Evolutionary conservation across 2,797 vertebrate species (phyloP), one percentile per base, ranked within the genome.

Genomic region (Neostethus bicornis): DNA sequence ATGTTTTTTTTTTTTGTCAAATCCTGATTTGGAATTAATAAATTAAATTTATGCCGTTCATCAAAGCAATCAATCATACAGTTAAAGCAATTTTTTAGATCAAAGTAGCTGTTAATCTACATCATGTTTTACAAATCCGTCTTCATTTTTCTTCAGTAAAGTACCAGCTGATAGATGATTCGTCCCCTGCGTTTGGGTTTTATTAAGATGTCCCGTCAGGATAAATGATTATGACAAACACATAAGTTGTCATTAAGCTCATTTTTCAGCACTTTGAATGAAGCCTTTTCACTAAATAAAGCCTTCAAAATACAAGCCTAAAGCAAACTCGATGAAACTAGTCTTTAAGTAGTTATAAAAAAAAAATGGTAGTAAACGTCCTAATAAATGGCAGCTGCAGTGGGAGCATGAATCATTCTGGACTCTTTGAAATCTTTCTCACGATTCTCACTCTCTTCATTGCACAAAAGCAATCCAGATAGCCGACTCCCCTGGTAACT

Each of bases 361-460:
- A 28, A n/a, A n/a, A 48, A 24, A 67, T 38, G 41, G 63, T 52
- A 49, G 50, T 76, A 79, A 85, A 77, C 55, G 64, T 69, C 73
- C 55, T 77, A 81, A 83, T 85, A 83, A 85, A 80, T 74, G 75
- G 77, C 73, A 76, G 70, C 68, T 71, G 67, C 57, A 65, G 63
- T 41, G 70, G 63, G 72, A 81, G 67, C 16, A 4, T 76, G 85
- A 90, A 86, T 88, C 82, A 89, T 89, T 73, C 68, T 39, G 58
- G 65, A 61, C 77, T 79, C 75, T 89, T 91, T 87, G 77, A 88
- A 90, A 90, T 87, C 66, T 80, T 82, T 74, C 81, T 57, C 75
- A 80, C 69, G 65, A 87, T 77, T 82, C 74, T 75, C 73, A 32
- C 60, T 72, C 62, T 75, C 81, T 78, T 75, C 6, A 0, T 20